Base-by-base conservation (phyloP, 2,797 vertebrate species). In the Alfaro cultratus region DNA sequence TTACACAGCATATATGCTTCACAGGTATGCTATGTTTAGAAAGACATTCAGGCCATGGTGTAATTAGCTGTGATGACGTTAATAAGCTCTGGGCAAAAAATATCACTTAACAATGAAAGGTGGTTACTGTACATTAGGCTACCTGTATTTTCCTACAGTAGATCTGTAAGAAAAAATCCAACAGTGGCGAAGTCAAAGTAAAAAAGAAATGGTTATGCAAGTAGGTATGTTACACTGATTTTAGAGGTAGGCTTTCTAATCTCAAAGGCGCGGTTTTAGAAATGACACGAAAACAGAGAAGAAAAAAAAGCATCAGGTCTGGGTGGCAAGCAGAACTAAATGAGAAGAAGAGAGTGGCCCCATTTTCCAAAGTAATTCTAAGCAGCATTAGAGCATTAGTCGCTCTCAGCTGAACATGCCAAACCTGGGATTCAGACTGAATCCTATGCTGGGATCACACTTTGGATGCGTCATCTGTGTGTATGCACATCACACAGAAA, bases 341-440 rank as follows among this genome's bases (percentile, higher is more conserved):
- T 77, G 80, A 74, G 81, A 90, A 88, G 86, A 60, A 26, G 76
- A 88, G 88, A 83, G 90, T 91, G 90, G 88, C 88, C 94, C 88
- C 82, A 87, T 94, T 94, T 93, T 93, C 88, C 86, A 89, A 92
- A 94, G 92, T 90, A 93, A 85, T 92, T 88, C 91, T 93, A 94
- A 94, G 93, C 85, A 90, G 94, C 90, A 93, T 95, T 94, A 94
- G 89, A 90, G 94, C 89, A 94, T 95, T 94, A 94, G 89, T 92
- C 87, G 87, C 82, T 94, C 94, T 91, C 86, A 93, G 91, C 92
- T 92, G 92, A 94, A 93, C 91, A 93, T 82, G 88, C 87, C 90
- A 94, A 94, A 93, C 89, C 91, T 87, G 78, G 85, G 91, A 94
- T 92, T 92, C 91, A 89, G 80, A 82, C 85, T 74, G 90, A 93